phyloP scores from a whole-genome alignment of 2,113 vertebrate species.

The Phyllostomus hastatus region DNA sequence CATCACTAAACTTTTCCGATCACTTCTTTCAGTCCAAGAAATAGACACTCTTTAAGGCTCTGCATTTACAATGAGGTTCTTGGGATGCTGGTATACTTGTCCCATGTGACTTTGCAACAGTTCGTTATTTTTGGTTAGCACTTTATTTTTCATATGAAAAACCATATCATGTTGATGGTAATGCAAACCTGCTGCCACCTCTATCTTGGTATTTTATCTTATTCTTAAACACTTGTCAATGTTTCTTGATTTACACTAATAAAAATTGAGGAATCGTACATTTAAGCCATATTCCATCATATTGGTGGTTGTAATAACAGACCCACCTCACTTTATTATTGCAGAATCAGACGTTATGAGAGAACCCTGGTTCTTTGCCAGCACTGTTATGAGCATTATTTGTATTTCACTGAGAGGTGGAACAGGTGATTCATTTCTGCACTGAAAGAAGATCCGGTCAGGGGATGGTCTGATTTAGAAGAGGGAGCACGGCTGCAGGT shows the following conservation, averaged over 20 bases:
- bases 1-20: constrained; percentile 8
- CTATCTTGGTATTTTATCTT: background rate
- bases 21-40: constrained; percentile 14
- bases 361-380: background rate
- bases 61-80: background rate
- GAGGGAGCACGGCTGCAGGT: rapidly evolving
- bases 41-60: background rate
- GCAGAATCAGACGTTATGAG: background rate
- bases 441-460: background rate
- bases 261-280: constrained; percentile 48
- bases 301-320: constrained; percentile 37
- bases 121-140: constrained; percentile 46
- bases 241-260: constrained; percentile 46
- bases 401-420: background rate
- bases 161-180: constrained; percentile 53
- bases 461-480: background rate
- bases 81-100: background rate
- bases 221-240: constrained; percentile 42
- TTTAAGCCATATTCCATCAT: constrained; percentile 36
- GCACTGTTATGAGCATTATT: background rate
- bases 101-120: background rate
- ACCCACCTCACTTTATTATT: constrained; percentile 40
- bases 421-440: constrained; percentile 22
- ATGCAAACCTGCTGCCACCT: constrained; percentile 36
- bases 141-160: constrained; percentile 31